Evolutionary conservation across 37 sponge, comb jelly and placozoan genomes (phyloP).

Genomic region (Hormiphora californensis): DNA sequence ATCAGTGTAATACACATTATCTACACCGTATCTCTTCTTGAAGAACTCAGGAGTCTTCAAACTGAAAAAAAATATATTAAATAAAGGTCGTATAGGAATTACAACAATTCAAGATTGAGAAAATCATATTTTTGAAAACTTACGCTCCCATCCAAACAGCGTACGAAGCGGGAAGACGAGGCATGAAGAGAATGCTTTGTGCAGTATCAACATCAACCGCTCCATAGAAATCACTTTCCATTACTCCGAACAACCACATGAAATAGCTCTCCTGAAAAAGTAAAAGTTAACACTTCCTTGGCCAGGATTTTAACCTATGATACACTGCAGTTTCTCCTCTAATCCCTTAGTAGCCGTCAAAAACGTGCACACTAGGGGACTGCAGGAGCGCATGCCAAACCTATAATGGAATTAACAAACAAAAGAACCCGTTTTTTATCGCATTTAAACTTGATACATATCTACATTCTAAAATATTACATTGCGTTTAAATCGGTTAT

Average conservation of each 20-base stretch:
- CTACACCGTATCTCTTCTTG: slow-evolving; percentile 72
- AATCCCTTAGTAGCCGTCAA: too few species aligned
- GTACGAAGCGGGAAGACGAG: slow-evolving; percentile 80
- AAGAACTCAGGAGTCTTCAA: slow-evolving; percentile 82
- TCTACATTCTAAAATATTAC: too few species aligned
- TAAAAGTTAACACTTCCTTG: neutral
- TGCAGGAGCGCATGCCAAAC: too few species aligned
- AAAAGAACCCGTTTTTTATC: too few species aligned
- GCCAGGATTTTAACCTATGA: neutral
- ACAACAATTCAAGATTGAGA: neutral
- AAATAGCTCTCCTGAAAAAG: slow-evolving; percentile 88
- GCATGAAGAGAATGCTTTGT: slow-evolving; percentile 70
- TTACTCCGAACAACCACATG: slow-evolving; percentile 96
- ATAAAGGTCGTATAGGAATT: neutral
- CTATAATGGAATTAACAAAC: too few species aligned
- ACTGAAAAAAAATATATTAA: too few species aligned
- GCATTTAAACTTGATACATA: too few species aligned
- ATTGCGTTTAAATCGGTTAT: too few species aligned
- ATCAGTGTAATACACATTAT: slow-evolving; percentile 75
- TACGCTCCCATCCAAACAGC: slow-evolving; percentile 98
- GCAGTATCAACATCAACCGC: slow-evolving; percentile 84
- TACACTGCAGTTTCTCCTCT: too few species aligned
- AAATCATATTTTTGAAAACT: slow-evolving; percentile 27
- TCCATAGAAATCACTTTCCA: slow-evolving; percentile 87
- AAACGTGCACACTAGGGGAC: too few species aligned